Evolutionary conservation across 2,113 vertebrate genomes (phyloP), one percentile per base, ranked within the genome.

Genomic region (Neogobius melanostomus): DNA sequence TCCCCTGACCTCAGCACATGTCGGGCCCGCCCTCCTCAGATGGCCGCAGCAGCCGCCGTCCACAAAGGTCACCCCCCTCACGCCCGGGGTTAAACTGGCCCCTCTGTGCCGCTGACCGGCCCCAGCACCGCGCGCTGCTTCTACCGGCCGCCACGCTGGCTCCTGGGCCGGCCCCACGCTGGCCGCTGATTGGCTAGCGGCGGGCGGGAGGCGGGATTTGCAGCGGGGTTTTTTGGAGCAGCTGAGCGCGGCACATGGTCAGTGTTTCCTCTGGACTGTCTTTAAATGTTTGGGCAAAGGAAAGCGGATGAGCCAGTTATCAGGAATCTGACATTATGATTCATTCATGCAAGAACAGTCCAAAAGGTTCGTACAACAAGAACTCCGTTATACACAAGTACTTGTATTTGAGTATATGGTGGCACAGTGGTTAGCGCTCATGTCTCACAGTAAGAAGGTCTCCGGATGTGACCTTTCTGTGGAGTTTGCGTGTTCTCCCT

Each of bases 1-100:
- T 82, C 85, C 88, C 74, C 80, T 72, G 81, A 73, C 74, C 79
- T 63, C 77, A 91, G 81, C 92, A 93, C 92, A 92, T 93, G 92
- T 93, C 91, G 85, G 82, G 11, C 63, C 84, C 87, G 91, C 64
- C 70, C 63, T 80, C 80, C 90, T 91, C 91, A 90, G 92, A 91
- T 90, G 90, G 92, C 90, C 90, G 86, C 91, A 88, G 90, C 80
- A 85, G 56, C 56, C 90, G 92, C 72, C 73, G 86, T 84, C 76
- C 81, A 77, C 79, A 93, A 93, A 93, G 92, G 91, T 93, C 92
- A 93, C 79, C 81, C 87, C 28, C 89, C 91, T 91, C 91, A 91
- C 91, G 91, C 87, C 78, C 91, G 84, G 92, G 91, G 92, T 93
- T 93, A 93, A 93, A 93, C 90, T 91, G 90, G 91, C 87, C 89